Conservation (phyloP, 2,888 invertebrate genomes). For the Idaea dimidiata region DNA sequence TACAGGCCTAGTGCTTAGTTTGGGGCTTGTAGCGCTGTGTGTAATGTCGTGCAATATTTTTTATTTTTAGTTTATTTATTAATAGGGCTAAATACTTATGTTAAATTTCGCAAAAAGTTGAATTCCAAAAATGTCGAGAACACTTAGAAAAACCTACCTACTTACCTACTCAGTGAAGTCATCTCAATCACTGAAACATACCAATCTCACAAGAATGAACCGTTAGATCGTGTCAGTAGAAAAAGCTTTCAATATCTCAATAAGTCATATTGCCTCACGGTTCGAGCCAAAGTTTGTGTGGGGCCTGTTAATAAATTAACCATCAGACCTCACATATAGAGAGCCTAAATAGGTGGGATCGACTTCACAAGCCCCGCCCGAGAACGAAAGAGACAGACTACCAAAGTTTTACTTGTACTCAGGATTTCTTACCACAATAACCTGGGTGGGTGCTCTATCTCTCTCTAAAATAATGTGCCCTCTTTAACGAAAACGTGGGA, state of each 20-base stretch:
- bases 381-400: conserved; percentile 39
- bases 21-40: too few relatives aligned
- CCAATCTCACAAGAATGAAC: not conserved
- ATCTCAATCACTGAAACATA: not conserved
- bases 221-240: conserved; percentile 37
- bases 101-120: too few relatives aligned
- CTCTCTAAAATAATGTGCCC: not conserved
- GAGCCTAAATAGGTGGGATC: conserved; percentile 67
- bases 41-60: too few relatives aligned
- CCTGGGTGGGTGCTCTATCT: not conserved
- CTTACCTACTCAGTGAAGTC: not conserved
- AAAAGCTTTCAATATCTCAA: conserved; percentile 37
- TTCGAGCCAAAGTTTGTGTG: conserved; percentile 63
- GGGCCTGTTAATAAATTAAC: conserved; percentile 71
- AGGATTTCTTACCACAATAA: not conserved
- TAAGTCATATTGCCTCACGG: conserved; percentile 57
- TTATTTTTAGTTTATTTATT: too few relatives aligned
- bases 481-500: not conserved
- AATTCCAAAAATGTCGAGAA: too few relatives aligned
- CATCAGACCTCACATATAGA: conserved; percentile 72
- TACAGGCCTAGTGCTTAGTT: too few relatives aligned
- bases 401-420: not conserved
- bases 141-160: too few relatives aligned
- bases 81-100: too few relatives aligned
- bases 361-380: conserved; percentile 63